A percentile compares a stretch with the other conserved stretches of the same genome.
Conservation (phyloP, 2,113 vertebrate genomes). For the Vimba vimba region DNA sequence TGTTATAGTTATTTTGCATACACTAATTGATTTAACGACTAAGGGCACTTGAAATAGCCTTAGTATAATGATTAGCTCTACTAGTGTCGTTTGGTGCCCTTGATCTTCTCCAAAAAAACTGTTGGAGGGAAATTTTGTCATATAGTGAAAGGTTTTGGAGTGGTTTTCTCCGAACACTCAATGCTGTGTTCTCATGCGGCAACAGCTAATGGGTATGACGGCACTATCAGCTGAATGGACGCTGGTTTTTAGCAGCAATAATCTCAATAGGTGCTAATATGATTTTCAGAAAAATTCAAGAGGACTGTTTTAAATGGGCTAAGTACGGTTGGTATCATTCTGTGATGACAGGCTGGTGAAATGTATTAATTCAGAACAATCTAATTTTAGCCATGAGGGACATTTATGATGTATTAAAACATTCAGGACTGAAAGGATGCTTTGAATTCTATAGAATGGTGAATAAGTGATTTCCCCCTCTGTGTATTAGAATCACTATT, state of each 20-base stretch:
- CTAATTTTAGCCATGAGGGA: neutral
- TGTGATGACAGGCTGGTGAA: neutral
- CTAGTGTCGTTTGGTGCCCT: neutral
- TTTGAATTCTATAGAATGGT: neutral
- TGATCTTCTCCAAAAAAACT: neutral
- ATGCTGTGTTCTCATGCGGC: neutral
- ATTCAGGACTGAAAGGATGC: neutral
- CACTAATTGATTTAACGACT: neutral
- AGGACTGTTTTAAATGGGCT: neutral
- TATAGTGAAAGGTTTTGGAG: conserved; percentile 8
- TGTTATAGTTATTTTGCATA: neutral
- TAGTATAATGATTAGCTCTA: conserved; percentile 7
- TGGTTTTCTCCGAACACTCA: conserved; percentile 7
- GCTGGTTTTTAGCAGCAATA: neutral
- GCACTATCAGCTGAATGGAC: neutral
- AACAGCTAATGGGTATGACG: neutral
- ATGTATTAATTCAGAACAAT: neutral
- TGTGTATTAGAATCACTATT: neutral
- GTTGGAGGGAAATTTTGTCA: neutral
- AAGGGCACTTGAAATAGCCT: neutral
- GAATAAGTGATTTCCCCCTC: neutral
- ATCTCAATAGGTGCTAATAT: neutral
- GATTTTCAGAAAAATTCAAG: neutral
- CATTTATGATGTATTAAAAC: neutral
- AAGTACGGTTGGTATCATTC: neutral